These are phyloP conservation scores for Petrocephalus schoutedeni DNA, from an alignment of 2,797 vertebrate genomes.

Conservation along the genomic window DNA sequence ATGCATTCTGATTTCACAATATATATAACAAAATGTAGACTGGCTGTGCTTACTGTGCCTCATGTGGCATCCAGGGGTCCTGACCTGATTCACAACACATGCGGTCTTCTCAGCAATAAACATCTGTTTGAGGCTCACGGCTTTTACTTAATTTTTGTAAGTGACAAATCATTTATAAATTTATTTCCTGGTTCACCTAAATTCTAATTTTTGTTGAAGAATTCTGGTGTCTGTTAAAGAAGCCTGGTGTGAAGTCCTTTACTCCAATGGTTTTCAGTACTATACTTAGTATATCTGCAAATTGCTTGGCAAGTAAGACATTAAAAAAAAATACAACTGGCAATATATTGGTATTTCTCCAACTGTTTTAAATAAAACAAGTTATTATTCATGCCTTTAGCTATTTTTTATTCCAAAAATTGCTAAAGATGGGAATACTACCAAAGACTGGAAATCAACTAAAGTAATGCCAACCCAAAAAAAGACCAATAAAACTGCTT, in stretches of 20 bases:
- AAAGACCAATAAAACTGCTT: neutral
- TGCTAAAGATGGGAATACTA: neutral
- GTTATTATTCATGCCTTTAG: neutral
- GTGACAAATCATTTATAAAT: neutral
- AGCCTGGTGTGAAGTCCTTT: neutral
- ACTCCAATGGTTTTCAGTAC: neutral
- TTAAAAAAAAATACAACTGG: neutral
- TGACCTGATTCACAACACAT: neutral
- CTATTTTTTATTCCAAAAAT: constrained; percentile 1
- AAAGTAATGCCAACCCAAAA: neutral
- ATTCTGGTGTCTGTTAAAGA: neutral
- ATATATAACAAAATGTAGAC: neutral
- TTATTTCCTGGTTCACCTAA: neutral
- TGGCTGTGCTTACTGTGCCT: neutral
- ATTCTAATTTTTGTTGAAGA: neutral
- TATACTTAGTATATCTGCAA: neutral
- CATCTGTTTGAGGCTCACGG: neutral
- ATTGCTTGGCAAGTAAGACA: neutral
- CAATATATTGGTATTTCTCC: neutral
- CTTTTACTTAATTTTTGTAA: neutral
- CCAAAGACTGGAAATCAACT: neutral
- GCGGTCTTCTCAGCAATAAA: neutral
- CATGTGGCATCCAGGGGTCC: neutral
- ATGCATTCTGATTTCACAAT: neutral
- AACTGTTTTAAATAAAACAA: neutral